Base-by-base conservation (phyloP, 2,888 invertebrate species). In the Harmothoe impar region DNA sequence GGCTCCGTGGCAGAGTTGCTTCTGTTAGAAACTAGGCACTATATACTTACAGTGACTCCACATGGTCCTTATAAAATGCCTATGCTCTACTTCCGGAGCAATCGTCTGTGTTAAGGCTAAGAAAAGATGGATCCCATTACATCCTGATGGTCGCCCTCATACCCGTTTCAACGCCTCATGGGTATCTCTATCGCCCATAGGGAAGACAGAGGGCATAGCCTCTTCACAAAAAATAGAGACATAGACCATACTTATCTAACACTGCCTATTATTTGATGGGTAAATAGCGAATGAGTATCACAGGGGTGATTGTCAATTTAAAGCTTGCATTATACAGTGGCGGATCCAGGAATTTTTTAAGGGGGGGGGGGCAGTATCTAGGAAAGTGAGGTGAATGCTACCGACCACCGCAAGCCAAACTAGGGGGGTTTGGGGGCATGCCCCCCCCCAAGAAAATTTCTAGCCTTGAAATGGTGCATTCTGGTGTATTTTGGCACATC, bases 101-200 rank as follows among this genome's bases (percentile, higher is more conserved):
- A 43, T 81, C 81, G 81, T 81, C 81, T 81, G 81, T 81, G 81
- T 20, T 72, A 29, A 25, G 1, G 35, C 81, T 77, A 77, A n/a
- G 43, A 3, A 7, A 43, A 81, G 31, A 35, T 81, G 81, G 81
- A 33, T 81, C 81, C 81, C 81, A 81, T 81, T 81, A 81, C 43
- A 35, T 35, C 29, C 17, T 31, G 5, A 25, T 31, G 31, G 77
- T 20, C 62, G 10, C 43, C 43, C 43, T n/a, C 43, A 43, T 62
- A 62, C 62, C 62, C 62, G 62, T n/a, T 62, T 7, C 62, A 62
- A 62, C 20, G 20, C 12, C 62, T n/a, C n/a, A 20, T 62, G 62
- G 20, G 15, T 62, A 62, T 62, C 62, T 62, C 62, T 62, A 62
- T 62, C 15, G 62, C 62, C 62, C 62, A 15, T n/a, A n/a, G 15